Evolutionary conservation across 2,888 invertebrate genomes (phyloP).

Genomic region (Drosophila mulleri): DNA sequence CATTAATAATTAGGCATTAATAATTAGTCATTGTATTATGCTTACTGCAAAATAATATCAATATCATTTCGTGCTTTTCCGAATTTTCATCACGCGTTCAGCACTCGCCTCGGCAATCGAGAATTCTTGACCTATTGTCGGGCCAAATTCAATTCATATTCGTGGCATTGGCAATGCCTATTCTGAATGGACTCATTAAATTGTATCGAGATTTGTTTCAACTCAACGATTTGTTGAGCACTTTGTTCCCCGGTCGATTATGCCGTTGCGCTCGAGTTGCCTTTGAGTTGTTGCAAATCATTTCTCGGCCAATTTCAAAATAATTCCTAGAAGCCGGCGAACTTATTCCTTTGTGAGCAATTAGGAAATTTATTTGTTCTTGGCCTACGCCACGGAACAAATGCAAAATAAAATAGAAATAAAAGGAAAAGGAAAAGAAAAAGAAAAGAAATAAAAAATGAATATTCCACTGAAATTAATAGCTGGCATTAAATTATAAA

Average conservation of each 20-base stretch:
- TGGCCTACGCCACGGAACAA: conserved; percentile 5
- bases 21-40: too few relatives aligned
- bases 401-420: background rate
- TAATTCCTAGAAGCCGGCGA: conserved; percentile 17
- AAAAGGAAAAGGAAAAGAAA: background rate
- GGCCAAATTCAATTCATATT: conserved; percentile 36
- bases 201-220: conserved; percentile 62
- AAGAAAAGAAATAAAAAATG: conserved; percentile 11
- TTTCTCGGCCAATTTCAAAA: conserved; percentile 37
- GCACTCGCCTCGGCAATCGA: background rate
- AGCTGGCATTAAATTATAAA: conserved; percentile 60
- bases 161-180: conserved; percentile 31
- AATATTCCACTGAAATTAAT: conserved; percentile 52
- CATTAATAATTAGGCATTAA: background rate
- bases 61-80: background rate
- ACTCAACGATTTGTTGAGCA: conserved; percentile 55
- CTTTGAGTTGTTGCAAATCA: conserved; percentile 51
- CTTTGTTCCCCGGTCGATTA: conserved; percentile 53
- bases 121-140: conserved; percentile 32
- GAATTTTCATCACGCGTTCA: conserved; percentile 7
- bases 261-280: conserved; percentile 42
- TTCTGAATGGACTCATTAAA: conserved; percentile 64
- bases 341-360: conserved; percentile 62
- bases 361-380: conserved; percentile 56
- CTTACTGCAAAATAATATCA: background rate